Base-by-base conservation (phyloP, 2,888 invertebrate genomes). In the Eledona agricola region DNA sequence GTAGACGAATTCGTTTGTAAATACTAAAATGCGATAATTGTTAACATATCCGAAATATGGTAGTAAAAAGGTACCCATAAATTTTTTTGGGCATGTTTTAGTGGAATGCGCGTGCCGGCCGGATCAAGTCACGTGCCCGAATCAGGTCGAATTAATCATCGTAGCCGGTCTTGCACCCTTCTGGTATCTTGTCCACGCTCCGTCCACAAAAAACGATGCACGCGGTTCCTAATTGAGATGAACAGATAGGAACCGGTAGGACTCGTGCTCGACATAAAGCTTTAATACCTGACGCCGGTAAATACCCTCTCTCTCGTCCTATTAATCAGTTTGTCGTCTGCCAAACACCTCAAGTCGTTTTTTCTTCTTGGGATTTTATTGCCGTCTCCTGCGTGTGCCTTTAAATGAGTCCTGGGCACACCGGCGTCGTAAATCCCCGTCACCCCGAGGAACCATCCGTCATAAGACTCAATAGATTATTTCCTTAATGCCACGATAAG, bases 401-500 rank as follows among this genome's bases (percentile, higher is more conserved):
- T 46, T 46, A 35, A 47, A 37, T 19, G 52, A 51, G 29, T 46
- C 46, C 52, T 34, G 12, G 11, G 26, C 22, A 10, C 32, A 46
- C 23, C 25, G 32, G 9, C 13, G 38, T 28, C 29, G 51, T 57
- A 57, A 53, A 57, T 55, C 52, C 55, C 20, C 23, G 37, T 51
- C 42, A 43, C 50, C n/a, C n/a, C 55, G 52, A 55, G 63, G 52
- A 58, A 61, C 67, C 66, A 75, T 75, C 71, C 70, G 71, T 75
- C 74, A 74, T 70, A 69, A 60, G 60, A 57, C 62, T 67, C 69
- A 66, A 71, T 73, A 73, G 73, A 73, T 72, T 73, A 75, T 72
- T 71, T 72, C 72, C 72, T 71, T 75, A 75, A 76, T 72, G 71
- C 73, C 57, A 63, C 66, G 75, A 76, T 76, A 77, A 75, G 73